phyloP scores from a whole-genome alignment of 2,113 vertebrate species.

The Haliaeetus leucogaster region DNA sequence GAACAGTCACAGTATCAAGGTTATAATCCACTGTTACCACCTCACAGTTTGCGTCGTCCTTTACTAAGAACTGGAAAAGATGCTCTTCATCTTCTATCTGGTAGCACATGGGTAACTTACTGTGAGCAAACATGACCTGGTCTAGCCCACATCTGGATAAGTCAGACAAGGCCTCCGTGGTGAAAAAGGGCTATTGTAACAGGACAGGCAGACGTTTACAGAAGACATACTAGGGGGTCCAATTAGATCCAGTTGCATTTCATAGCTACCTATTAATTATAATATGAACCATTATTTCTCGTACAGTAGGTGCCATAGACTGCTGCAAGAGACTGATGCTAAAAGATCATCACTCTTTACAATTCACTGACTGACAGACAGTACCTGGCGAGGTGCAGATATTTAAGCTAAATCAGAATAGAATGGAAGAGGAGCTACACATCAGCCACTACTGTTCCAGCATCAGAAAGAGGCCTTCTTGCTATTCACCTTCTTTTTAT shows the following conservation, averaged over 20 bases:
- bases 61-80: not conserved
- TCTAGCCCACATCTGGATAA: not conserved
- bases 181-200: not conserved
- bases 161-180: not conserved
- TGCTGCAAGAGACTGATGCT: not conserved
- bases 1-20: not conserved
- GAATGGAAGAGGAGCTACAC: not conserved
- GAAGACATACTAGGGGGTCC: not conserved
- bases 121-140: not conserved
- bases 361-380: not conserved
- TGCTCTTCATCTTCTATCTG: not conserved
- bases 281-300: not conserved
- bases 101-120: not conserved
- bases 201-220: not conserved
- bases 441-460: not conserved
- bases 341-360: not conserved
- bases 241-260: not conserved
- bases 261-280: not conserved
- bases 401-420: not conserved
- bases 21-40: not conserved
- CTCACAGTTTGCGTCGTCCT: not conserved
- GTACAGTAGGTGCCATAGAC: not conserved
- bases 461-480: not conserved
- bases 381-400: not conserved
- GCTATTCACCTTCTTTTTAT: not conserved